Percentiles rank a stretch among this genome's conserved stretches.
Conservation (phyloP, 2,888 invertebrate species). For the Phymatocera aterrima region DNA sequence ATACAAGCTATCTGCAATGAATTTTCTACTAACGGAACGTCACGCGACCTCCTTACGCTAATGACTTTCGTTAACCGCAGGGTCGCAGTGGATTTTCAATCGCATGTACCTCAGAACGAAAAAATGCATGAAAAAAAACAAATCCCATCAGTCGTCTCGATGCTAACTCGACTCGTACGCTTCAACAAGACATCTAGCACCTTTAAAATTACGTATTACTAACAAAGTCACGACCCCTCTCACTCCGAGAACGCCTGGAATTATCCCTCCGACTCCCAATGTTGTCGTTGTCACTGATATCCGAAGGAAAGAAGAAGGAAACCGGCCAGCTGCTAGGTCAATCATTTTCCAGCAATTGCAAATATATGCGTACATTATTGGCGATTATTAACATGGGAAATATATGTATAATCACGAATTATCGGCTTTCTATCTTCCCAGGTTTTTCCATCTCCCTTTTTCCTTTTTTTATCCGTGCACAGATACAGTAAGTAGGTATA, state of each 20-base stretch:
- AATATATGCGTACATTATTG: too few species aligned
- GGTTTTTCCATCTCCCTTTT: too few species aligned
- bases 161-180: conserved; percentile 79
- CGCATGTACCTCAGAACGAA: conserved; percentile 74
- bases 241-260: not conserved
- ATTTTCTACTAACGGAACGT: conserved; percentile 74
- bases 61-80: conserved; percentile 80
- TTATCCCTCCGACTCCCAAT: not conserved
- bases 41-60: conserved; percentile 80
- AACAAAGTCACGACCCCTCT: not conserved
- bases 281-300: too few species aligned
- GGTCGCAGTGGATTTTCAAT: conserved; percentile 82
- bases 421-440: too few species aligned
- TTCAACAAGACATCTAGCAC: conserved; percentile 63
- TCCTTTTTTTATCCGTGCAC: too few species aligned
- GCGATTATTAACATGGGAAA: too few species aligned
- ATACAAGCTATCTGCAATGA: conserved; percentile 82
- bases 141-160: conserved; percentile 82
- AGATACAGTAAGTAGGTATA: too few species aligned
- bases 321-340: too few species aligned
- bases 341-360: too few species aligned
- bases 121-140: conserved; percentile 80
- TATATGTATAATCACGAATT: too few species aligned
- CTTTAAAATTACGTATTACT: not conserved
- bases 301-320: too few species aligned